Evolutionary conservation across 2,113 vertebrate genomes (phyloP).

Genomic region (Oophaga pumilio): DNA sequence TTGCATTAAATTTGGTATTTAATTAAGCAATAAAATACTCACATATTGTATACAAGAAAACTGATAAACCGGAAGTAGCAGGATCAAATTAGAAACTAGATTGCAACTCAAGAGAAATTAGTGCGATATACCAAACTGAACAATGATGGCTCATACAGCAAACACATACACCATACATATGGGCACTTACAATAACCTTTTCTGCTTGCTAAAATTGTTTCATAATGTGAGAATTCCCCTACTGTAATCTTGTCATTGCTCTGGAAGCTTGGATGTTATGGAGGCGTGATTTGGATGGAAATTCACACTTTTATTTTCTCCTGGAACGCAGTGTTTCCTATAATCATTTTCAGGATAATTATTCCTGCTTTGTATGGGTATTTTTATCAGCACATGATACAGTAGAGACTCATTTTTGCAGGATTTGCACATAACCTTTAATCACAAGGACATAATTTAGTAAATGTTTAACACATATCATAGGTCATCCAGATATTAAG

Average conservation of each 20-base stretch:
- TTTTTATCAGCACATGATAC: conserved; percentile 54
- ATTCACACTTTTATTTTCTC: not conserved
- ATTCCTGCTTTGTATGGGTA: not conserved
- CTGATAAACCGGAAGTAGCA: no score
- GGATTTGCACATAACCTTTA: conserved; percentile 42
- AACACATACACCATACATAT: not conserved
- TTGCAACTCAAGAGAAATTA: no score
- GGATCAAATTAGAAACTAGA: no score
- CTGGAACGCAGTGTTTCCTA: not conserved
- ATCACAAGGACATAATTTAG: conserved; percentile 54
- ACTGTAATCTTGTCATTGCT: no score
- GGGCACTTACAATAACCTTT: not conserved
- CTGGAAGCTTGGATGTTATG: no score
- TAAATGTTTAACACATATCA: conserved; percentile 65
- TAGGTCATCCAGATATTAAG: conserved; percentile 30
- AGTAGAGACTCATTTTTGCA: conserved; percentile 16
- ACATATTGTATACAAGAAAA: no score
- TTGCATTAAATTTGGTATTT: no score
- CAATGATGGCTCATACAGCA: no score
- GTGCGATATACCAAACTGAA: no score
- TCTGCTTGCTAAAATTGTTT: not conserved
- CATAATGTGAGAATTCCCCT: not conserved
- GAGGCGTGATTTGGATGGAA: not conserved
- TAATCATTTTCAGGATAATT: conserved; percentile 20
- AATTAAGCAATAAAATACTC: no score